phyloP scores from a whole-genome alignment of 1,140 invertebrate species.

The Zaprionus davidi region DNA sequence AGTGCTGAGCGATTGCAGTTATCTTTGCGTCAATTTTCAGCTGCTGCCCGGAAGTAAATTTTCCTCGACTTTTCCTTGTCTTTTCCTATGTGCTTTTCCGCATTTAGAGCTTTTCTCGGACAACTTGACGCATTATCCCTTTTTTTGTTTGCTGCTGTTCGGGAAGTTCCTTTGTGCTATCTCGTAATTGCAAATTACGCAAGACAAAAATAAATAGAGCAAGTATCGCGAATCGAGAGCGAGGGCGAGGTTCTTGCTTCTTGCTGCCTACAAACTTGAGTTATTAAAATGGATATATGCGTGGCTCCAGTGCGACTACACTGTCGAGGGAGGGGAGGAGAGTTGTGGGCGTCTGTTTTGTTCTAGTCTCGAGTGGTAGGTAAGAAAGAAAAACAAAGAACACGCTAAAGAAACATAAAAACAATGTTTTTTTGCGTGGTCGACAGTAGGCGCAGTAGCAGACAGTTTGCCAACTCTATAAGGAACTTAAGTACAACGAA shows the following conservation, averaged over 20 bases:
- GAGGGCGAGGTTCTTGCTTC: constrained; percentile 9
- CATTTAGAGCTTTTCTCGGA: not conserved
- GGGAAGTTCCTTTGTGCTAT: not conserved
- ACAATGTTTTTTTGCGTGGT: constrained; percentile 8
- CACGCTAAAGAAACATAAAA: constrained; percentile 34
- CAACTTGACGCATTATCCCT: constrained; percentile 33
- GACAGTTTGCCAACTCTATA: constrained; percentile 14
- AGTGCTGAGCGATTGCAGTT: constrained; percentile 53
- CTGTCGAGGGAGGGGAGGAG: not conserved
- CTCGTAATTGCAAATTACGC: constrained; percentile 73
- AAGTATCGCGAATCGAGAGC: not conserved
- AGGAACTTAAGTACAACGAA: not conserved
- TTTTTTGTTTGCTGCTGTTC: constrained; percentile 11
- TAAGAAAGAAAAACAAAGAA: constrained; percentile 20
- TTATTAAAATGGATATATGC: constrained; percentile 70
- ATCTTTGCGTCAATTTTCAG: constrained; percentile 39
- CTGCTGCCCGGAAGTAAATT: constrained; percentile 15
- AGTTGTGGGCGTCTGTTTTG: not conserved
- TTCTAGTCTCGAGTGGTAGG: constrained; percentile 20
- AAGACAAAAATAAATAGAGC: constrained; percentile 31
- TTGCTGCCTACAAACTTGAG: constrained; percentile 27
- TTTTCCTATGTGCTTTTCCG: constrained; percentile 4
- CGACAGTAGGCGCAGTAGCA: constrained; percentile 2
- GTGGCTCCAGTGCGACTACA: constrained; percentile 40
- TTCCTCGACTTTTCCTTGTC: not conserved